A percentile compares a stretch with the other conserved stretches of the same genome.
These are phyloP conservation scores for Mus spretus DNA, from an alignment of 2,797 vertebrate species.

Conservation along the genomic window DNA sequence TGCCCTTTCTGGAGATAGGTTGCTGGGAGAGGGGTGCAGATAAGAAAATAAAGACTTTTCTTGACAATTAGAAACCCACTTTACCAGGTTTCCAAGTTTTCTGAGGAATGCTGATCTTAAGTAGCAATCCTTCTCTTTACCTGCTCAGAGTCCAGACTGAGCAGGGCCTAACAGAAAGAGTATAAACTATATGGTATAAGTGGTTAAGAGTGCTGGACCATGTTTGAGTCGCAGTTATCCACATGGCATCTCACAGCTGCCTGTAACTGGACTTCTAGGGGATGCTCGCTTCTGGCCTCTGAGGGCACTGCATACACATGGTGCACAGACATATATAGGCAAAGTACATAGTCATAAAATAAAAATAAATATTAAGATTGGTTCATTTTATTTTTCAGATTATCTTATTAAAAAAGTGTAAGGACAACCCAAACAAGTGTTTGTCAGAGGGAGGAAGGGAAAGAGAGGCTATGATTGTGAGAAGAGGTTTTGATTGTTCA, in stretches of 20 bases:
- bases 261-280: neutral
- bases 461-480: neutral
- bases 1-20: neutral
- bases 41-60: neutral
- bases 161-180: neutral
- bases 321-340: neutral
- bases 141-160: neutral
- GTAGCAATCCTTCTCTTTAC: neutral
- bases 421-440: neutral
- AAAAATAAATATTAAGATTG: conserved; percentile 30
- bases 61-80: neutral
- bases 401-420: conserved; percentile 31
- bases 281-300: neutral
- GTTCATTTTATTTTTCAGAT: conserved; percentile 29
- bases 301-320: neutral
- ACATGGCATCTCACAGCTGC: neutral
- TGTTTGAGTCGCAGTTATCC: neutral
- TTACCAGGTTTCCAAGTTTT: neutral
- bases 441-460: neutral
- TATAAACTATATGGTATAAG: neutral
- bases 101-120: neutral
- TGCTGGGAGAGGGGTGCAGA: neutral
- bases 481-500: conserved; percentile 18
- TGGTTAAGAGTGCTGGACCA: neutral
- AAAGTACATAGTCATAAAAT: neutral